Evolutionary conservation across 1,140 invertebrate genomes (phyloP), one percentile per base, ranked within the genome.

Genomic region (Drosophila pallidifrons): DNA sequence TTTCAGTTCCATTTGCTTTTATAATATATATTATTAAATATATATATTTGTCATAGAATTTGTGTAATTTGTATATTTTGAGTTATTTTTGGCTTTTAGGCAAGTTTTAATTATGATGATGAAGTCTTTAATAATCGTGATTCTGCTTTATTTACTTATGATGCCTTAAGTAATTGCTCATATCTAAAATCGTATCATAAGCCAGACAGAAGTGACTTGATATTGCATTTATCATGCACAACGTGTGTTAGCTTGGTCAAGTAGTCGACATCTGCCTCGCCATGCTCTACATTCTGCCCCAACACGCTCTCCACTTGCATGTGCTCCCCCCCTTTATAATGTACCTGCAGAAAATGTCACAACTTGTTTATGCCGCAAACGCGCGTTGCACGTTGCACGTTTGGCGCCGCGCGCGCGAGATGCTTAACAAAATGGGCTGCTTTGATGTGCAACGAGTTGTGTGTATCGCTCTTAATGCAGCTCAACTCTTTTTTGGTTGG

Each of bases 401-500:
- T 61, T 77, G 47, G 8, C 16, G 57, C n/a, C 28, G 51, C 59
- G 46, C 46, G 57, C 11, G 28, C 2, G 28, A 43, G 8, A 32
- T 35, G 11, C 28, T 54, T 59, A 28, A 51, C 57, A 67, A 59
- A 80, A 49, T 49, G 66, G 46, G 55, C 60, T 41, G 55, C 83
- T 87, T 87, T 87, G 83, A 87, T 83, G 85, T 83, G 77, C 68
- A 87, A 72, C 83, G 82, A 80, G 76, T 83, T 74, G 83, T 38
- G 47, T 10, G 80, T 38, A 35, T 16, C 69, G 68, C 20, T 63
- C 25, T 59, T 66, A 57, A 46, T 46, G 38, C 10, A 51, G 67
- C 28, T 70, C 43, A 66, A 61, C 73, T 81, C 69, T 64, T 64
- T 64, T 49, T 57, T 77, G 35, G 35, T 11, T 41, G 38, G 38